phyloP scores from a whole-genome alignment of 2,797 vertebrate species.

The Hippocampus kuda region DNA sequence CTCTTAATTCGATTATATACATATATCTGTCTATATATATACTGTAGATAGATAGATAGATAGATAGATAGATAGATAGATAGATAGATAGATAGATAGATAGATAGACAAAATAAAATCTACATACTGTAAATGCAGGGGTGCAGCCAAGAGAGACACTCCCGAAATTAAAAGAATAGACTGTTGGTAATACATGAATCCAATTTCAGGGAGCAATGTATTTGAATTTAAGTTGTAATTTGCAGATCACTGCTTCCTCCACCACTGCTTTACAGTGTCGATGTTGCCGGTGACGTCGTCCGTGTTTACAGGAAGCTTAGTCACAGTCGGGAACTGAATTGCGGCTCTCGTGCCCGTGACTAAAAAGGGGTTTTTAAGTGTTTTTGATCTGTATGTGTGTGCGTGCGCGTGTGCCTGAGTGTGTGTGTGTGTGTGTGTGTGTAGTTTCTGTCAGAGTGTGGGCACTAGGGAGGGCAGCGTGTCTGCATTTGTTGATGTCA shows the following conservation, averaged over 20 bases:
- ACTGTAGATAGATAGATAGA: no score
- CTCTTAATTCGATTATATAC: neutral
- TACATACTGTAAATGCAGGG: neutral
- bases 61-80: no score
- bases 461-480: constrained; percentile 31
- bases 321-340: constrained; percentile 53
- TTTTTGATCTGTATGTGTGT: constrained; percentile 37
- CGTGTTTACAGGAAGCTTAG: constrained; percentile 52
- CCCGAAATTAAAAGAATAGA: neutral
- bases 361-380: constrained; percentile 35
- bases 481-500: constrained; percentile 62
- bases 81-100: no score
- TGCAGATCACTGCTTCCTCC: neutral
- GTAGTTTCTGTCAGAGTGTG: constrained; percentile 38
- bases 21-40: no score
- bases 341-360: constrained; percentile 44
- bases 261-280: constrained; percentile 23
- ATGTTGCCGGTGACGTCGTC: constrained; percentile 48
- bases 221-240: neutral
- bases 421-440: constrained; percentile 1
- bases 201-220: neutral
- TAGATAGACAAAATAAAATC: neutral
- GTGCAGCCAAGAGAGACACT: neutral
- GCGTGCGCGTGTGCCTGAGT: constrained; percentile 2
- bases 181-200: neutral